Conservation (phyloP, 2,797 vertebrate genomes). For the Oceanodroma leucorhoa region DNA sequence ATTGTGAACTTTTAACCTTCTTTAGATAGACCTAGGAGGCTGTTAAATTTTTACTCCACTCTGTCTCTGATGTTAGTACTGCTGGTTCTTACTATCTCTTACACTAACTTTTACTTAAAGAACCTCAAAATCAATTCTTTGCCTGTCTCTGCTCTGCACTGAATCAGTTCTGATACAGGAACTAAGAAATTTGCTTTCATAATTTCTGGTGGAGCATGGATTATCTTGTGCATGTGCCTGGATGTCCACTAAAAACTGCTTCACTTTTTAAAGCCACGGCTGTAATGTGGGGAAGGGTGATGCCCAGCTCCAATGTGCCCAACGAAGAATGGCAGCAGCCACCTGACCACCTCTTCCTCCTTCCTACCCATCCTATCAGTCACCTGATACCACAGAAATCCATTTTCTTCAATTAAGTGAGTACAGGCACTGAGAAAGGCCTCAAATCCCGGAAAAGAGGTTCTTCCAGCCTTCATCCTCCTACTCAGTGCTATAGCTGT, state of each 20-base stretch:
- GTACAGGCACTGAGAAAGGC: background rate
- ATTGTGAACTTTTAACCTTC: background rate
- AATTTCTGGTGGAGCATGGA: background rate
- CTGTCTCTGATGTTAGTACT: background rate
- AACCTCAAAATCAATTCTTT: background rate
- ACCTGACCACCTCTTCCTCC: background rate
- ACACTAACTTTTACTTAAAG: background rate
- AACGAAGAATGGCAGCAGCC: background rate
- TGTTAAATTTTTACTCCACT: background rate
- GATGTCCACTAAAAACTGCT: background rate
- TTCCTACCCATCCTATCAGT: background rate
- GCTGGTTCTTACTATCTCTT: background rate
- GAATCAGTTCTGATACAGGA: background rate
- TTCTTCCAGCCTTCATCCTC: background rate
- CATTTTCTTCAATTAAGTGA: background rate
- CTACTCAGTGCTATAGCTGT: background rate
- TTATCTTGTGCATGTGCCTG: background rate
- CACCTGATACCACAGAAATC: background rate
- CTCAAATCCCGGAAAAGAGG: background rate
- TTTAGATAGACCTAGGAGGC: background rate
- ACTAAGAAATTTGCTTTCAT: background rate
- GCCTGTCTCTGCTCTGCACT: background rate
- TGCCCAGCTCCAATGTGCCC: fast-evolving
- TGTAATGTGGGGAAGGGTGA: background rate
- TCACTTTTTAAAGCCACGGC: background rate